Base-by-base conservation (phyloP, 2,113 vertebrate genomes). In the Panthera uncia region DNA sequence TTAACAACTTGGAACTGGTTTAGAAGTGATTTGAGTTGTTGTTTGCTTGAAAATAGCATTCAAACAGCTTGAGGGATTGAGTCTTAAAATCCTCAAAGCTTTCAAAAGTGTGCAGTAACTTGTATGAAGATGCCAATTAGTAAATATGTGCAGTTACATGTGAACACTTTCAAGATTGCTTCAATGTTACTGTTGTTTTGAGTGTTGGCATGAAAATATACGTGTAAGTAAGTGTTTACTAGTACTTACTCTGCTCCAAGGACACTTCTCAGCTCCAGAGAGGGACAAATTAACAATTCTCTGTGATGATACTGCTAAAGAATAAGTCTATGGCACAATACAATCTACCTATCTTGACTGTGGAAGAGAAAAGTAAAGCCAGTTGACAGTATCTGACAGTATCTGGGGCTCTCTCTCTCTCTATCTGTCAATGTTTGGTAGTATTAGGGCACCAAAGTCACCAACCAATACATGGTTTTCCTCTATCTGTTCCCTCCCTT, bases 31-130 rank as follows among this genome's bases (percentile, higher is more conserved):
- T 82, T 63, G 79, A 23, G 19, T 66, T 71, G 73, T 92, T 86
- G 83, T 96, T 95, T 96, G n/a, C 57, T 93, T 96, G 41, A 76
- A 80, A 76, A 79, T 85, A 33, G 11, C 7, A 7, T 78, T 74
- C 65, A 65, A 68, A 50, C 13, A 80, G 85, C 65, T 69, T 38
- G 27, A 68, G 55, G 48, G 27, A 36, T 79, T 48, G 27, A 45
- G 16, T 31, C 52, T 79, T 96, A 29, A 11, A 68, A 45, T 89
- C 41, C 1, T 92, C 38, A 48, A 66, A 85, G 31, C 41, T 9
- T 88, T 80, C 33, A 23, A 29, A 94, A 48, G 15, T 21, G 23
- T 50, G 14, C 7, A 55, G 48, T 79, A 52, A 81, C 23, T 12
- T 48, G n/a, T 74, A 12, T 29, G 29, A 65, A 55, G 52, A 45